Evolutionary conservation across 2,113 vertebrate genomes (phyloP).

Genomic region (Leptocoma aspasia): DNA sequence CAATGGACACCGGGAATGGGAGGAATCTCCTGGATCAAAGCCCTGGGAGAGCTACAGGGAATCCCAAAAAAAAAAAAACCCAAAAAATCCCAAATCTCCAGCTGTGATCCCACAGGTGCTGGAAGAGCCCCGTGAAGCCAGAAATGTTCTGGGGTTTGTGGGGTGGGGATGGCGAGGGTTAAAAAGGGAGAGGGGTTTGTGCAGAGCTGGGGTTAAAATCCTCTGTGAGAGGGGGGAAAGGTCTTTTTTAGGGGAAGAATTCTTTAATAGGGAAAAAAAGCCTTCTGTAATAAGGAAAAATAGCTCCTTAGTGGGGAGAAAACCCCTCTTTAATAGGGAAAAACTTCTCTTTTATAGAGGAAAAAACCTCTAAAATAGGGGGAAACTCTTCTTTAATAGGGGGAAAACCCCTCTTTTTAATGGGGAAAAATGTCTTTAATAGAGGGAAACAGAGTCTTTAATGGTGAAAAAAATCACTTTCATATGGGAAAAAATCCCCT

Average conservation of each 20-base stretch:
- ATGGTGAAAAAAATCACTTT: background rate
- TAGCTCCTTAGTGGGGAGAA: no score
- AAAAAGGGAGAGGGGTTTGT: background rate
- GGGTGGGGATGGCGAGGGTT: background rate
- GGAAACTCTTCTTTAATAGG: background rate
- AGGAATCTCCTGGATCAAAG: background rate
- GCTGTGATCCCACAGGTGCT: fast-evolving
- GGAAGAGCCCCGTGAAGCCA: fast-evolving
- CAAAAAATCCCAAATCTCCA: background rate
- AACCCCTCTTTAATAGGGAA: background rate
- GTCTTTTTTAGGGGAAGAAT: background rate
- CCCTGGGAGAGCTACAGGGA: background rate
- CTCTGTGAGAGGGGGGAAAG: background rate
- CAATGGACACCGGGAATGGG: slow-evolving; percentile 22
- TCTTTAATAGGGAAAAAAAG: background rate
- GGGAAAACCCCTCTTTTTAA: fast-evolving
- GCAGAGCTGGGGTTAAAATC: background rate
- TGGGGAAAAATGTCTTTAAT: background rate
- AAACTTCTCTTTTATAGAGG: no score
- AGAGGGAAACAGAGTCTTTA: no score
- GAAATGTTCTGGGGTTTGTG: background rate
- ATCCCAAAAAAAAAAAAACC: background rate
- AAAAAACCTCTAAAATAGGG: no score
- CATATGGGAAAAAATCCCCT: background rate
- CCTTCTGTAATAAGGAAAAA: background rate